Evolutionary conservation across 2,888 invertebrate genomes (phyloP), one percentile per base, ranked within the genome.

Genomic region (Litoditis marina): DNA sequence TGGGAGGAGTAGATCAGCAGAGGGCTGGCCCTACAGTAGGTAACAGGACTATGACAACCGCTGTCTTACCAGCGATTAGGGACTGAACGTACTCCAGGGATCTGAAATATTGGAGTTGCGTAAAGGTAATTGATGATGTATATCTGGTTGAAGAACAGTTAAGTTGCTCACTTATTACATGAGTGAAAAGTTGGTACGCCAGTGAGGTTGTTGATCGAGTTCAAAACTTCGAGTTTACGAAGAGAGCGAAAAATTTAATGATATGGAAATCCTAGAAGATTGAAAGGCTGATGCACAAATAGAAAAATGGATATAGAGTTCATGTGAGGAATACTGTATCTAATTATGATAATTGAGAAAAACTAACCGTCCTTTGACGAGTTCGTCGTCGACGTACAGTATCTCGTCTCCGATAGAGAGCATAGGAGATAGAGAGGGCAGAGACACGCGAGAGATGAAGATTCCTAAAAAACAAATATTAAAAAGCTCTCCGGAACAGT

Each of bases 361-460:
- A 16, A 34, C 57, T 32, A 5, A 46, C 28, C 66, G 65, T 39
- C 74, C 76, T 60, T 74, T 74, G 13, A 78, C 71, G 19, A 71
- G 57, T 51, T 74, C 74, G 25, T 68, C 73, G 55, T 78, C 77
- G 1, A 78, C 76, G 50, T 74, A 76, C 36, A 78, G 66, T 16
- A 78, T 73, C 52, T 78, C 74, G 59, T 78, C 78, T 46, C 78
- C 78, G 32, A 78, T 73, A 6, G 76, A 71, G 8, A 78, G 65
- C 63, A 78, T 69, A 22, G 74, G 74, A 2, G 70, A 69, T 19
- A 78, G 66, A 3, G 72, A 70, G 31, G 73, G 66, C 8, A 76
- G 68, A 27, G 74, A 73, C 50, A 78, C 73, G 30, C 78, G 73
- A 2, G 78, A 78, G 42, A 78, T 72, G 66, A 76, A 78, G 44